A percentile compares a stretch with the other conserved stretches of the same genome.
phyloP scores from a whole-genome alignment of 2,888 invertebrate species.

The Euzophera pinguis region DNA sequence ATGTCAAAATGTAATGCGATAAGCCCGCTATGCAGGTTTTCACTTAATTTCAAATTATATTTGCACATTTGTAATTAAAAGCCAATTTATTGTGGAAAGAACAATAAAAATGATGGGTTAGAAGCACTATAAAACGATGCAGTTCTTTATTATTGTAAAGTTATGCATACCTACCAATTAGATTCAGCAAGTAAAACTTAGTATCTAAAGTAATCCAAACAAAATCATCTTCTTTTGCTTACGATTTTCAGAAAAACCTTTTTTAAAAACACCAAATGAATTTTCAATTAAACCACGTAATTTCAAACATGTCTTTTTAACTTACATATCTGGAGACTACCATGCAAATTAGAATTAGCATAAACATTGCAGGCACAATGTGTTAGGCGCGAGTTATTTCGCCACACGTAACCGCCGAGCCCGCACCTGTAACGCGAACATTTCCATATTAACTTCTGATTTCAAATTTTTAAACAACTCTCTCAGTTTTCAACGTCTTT shows the following conservation, averaged over 20 bases:
- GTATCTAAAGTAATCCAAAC: too few relatives aligned
- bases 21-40: slow-evolving; percentile 43
- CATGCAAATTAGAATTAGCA: slow-evolving; percentile 53
- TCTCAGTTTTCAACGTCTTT: not conserved
- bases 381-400: slow-evolving; percentile 32
- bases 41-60: slow-evolving; percentile 4
- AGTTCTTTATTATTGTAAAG: too few relatives aligned
- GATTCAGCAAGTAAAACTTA: too few relatives aligned
- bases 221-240: too few relatives aligned
- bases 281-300: not conserved
- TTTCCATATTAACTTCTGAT: slow-evolving; percentile 3
- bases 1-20: slow-evolving; percentile 44
- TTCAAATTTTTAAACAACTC: not conserved
- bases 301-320: not conserved
- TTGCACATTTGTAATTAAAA: not conserved
- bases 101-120: too few relatives aligned
- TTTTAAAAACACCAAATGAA: not conserved
- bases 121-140: too few relatives aligned
- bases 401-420: slow-evolving; percentile 26
- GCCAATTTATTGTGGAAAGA: not conserved
- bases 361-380: slow-evolving; percentile 43
- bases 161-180: too few relatives aligned
- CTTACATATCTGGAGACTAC: not conserved
- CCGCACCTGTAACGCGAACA: slow-evolving; percentile 18
- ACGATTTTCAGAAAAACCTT: too few relatives aligned